Conservation (phyloP, 1,140 invertebrate species). For the Lucilia sericata region DNA sequence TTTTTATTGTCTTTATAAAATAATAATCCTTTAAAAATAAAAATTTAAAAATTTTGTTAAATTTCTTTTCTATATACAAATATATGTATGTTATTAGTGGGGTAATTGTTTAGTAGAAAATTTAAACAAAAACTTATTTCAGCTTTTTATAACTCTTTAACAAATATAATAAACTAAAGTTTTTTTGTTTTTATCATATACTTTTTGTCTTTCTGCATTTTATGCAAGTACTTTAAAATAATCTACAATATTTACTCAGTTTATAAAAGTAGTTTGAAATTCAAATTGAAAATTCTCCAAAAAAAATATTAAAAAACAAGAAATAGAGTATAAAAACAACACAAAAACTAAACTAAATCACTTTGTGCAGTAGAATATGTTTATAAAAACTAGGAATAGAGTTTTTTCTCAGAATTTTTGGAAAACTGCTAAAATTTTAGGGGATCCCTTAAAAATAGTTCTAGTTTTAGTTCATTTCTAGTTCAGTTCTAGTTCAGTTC, state of each 20-base stretch:
- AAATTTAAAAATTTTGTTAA: too few relatives aligned
- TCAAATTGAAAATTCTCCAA: slow-evolving; percentile 34
- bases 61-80: too few relatives aligned
- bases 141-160: too few relatives aligned
- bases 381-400: neutral
- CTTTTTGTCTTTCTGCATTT: neutral
- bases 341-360: slow-evolving; percentile 26
- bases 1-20: too few relatives aligned
- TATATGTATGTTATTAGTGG: too few relatives aligned
- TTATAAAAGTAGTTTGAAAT: slow-evolving; percentile 41
- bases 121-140: too few relatives aligned
- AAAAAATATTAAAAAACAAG: neutral
- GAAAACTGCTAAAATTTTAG: neutral
- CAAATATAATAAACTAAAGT: neutral
- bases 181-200: neutral
- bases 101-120: too few relatives aligned
- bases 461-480: neutral
- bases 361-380: slow-evolving; percentile 23
- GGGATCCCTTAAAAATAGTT: neutral
- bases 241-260: slow-evolving; percentile 33
- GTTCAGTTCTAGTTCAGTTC: too few relatives aligned
- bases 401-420: neutral
- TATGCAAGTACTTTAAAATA: slow-evolving; percentile 40
- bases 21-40: too few relatives aligned
- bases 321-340: neutral